phyloP scores from a whole-genome alignment of 2,888 invertebrate genomes.

The Leptogaster cylindrica region DNA sequence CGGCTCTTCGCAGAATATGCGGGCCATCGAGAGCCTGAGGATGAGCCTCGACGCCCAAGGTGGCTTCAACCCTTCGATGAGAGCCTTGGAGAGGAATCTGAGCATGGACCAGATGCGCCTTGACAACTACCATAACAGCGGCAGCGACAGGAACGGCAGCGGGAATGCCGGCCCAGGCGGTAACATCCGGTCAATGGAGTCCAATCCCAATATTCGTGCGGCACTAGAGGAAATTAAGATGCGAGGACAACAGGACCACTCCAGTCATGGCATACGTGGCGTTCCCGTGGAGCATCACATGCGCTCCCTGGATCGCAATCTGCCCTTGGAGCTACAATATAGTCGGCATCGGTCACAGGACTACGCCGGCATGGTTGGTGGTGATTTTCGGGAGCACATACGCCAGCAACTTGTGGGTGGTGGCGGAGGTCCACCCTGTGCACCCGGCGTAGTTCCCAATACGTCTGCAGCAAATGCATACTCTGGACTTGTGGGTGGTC shows the following conservation, averaged over 20 bases:
- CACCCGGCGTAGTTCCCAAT: slow-evolving; percentile 56
- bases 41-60: slow-evolving; percentile 37
- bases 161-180: slow-evolving; percentile 39
- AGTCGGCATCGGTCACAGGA: slow-evolving; percentile 60
- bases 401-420: slow-evolving; percentile 59
- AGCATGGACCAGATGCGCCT: slow-evolving; percentile 53
- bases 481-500: slow-evolving; percentile 55
- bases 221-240: slow-evolving; percentile 48
- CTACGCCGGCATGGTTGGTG: slow-evolving; percentile 43
- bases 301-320: slow-evolving; percentile 61
- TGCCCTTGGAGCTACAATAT: slow-evolving; percentile 61
- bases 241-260: slow-evolving; percentile 43
- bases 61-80: slow-evolving; percentile 44
- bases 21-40: slow-evolving; percentile 47
- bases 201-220: slow-evolving; percentile 48
- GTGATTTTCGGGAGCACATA: slow-evolving; percentile 58
- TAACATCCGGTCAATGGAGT: slow-evolving; percentile 49
- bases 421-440: slow-evolving; percentile 53
- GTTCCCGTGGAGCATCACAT: slow-evolving; percentile 60
- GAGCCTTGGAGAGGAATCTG: slow-evolving; percentile 56
- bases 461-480: slow-evolving; percentile 57
- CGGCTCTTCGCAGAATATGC: slow-evolving; percentile 46
- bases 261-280: not conserved
- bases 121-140: slow-evolving; percentile 18
- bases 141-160: not conserved